Evolutionary conservation across 2,113 vertebrate genomes (phyloP), one percentile per base, ranked within the genome.

Genomic region (Ardeotis arabs): DNA sequence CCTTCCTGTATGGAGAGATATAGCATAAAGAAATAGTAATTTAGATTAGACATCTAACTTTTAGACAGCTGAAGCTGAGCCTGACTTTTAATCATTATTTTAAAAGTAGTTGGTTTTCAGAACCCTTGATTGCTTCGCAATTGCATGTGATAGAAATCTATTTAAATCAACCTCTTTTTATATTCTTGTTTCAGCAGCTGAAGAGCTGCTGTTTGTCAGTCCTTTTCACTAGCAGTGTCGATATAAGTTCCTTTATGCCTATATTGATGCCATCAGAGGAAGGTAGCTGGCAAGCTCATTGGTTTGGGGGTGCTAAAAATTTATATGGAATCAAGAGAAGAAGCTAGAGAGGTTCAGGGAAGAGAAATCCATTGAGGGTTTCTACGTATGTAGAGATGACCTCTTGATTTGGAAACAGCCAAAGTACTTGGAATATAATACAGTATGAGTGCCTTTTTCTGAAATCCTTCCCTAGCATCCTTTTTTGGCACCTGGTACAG

Each of bases 141-240:
- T 67, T 96, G 86, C 13, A 18, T 56, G 47, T 52, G 64, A 80
- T 72, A 85, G 83, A 91, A 86, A 93, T 67, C 59, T 82, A 83
- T 88, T 93, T 96, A 97, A 96, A 93, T 97, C 59, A 96, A 41
- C 33, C 10, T 69, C 50, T 91, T 90, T 58, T 91, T 55, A 63
- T 31, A 50, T 56, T 53, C 74, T 92, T 63, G 33, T 75, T 85
- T 55, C 64, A 67, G 73, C 63, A 89, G 82, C 70, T 80, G 85
- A 28, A 85, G 31, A 87, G 69, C 93, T 97, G 83, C 89, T 92
- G n/a, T 91, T 96, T 97, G 84, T 93, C 83, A 94, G 22, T 45
- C 44, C 79, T 83, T 91, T 87, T 94, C 63, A 31, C 24, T 41
- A 63, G n/a, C 14, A 33, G 16, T 49, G 82, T 82, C 16, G 18